Percentiles rank a stretch among this genome's conserved stretches.
Conservation (phyloP, 1,140 invertebrate species). For the Cyrtorhinus lividipennis region DNA sequence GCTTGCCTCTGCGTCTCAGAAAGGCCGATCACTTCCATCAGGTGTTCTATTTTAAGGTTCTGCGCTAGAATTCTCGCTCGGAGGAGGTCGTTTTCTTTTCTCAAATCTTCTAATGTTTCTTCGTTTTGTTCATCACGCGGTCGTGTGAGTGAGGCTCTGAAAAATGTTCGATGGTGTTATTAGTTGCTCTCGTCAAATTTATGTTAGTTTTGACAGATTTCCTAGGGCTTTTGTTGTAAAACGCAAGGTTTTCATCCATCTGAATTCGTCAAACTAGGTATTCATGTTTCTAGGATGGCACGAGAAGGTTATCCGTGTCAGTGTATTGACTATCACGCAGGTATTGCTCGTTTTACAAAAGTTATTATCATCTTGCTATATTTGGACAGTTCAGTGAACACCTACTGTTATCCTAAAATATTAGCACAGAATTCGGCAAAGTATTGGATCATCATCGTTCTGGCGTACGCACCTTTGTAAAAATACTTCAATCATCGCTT, state of each 20-base stretch:
- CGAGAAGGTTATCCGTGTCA: background rate
- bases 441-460: background rate
- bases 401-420: too few species aligned
- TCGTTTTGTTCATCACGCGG: background rate
- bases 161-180: background rate
- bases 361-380: background rate
- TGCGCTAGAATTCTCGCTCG: background rate
- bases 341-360: background rate
- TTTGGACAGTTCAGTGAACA: too few species aligned
- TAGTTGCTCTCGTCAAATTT: too few species aligned
- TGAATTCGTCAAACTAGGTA: background rate
- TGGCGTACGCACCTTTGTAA: background rate
- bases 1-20: background rate
- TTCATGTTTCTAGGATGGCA: background rate
- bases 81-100: background rate
- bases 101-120: background rate
- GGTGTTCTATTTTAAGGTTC: background rate
- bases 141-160: background rate
- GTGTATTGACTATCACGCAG: background rate
- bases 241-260: background rate
- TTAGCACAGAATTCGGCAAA: background rate
- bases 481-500: background rate
- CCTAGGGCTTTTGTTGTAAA: too few species aligned
- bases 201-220: too few species aligned
- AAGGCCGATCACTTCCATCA: background rate